phyloP scores from a whole-genome alignment of 2,797 vertebrate species.

The Urocyon cinereoargenteus region DNA sequence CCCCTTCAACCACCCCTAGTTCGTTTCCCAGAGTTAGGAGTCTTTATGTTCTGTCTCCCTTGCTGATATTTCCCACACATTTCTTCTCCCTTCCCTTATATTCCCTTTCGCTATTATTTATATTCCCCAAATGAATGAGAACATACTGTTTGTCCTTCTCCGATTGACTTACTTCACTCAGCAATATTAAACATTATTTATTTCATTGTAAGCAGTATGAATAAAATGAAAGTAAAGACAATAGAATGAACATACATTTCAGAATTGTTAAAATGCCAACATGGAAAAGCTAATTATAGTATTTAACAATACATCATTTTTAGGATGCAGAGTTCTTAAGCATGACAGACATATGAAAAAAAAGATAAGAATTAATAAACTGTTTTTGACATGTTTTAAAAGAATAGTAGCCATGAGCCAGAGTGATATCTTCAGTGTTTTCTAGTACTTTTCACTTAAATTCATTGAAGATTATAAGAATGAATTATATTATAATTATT shows the following conservation, averaged over 20 bases:
- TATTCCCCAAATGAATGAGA: too few relatives aligned
- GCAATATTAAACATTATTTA: background rate
- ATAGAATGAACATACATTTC: background rate
- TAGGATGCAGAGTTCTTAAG: slow-evolving; percentile 20
- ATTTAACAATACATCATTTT: background rate
- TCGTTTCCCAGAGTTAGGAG: too few relatives aligned
- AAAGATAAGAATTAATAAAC: background rate
- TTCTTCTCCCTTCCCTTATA: too few relatives aligned
- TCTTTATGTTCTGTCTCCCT: too few relatives aligned
- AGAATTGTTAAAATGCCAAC: background rate
- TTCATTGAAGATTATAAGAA: background rate
- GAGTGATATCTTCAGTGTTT: background rate
- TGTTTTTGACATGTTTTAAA: background rate
- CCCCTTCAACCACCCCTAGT: too few relatives aligned
- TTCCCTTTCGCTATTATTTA: too few relatives aligned
- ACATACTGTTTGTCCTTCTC: too few relatives aligned
- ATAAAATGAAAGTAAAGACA: background rate
- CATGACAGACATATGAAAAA: background rate
- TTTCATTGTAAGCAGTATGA: background rate
- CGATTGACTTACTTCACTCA: too few relatives aligned
- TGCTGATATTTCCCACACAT: too few relatives aligned
- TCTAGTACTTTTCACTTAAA: background rate
- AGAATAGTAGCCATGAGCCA: background rate
- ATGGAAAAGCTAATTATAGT: background rate
- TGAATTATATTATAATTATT: background rate